Base-by-base conservation (phyloP, 2,113 vertebrate genomes). In the Okapia johnstoni region DNA sequence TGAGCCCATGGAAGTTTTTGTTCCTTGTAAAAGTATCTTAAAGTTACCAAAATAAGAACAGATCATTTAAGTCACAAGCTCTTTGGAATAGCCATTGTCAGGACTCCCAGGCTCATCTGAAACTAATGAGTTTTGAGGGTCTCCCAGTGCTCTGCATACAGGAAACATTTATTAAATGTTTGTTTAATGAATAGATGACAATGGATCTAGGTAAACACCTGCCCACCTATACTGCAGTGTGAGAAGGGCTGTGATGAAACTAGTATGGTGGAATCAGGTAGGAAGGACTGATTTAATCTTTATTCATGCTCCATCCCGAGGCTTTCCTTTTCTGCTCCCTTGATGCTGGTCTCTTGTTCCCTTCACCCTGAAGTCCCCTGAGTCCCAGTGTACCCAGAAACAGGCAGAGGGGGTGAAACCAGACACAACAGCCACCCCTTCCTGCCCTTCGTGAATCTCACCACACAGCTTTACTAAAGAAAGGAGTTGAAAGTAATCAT, bases 401-500 rank as follows among this genome's bases (percentile, higher is more conserved):
- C 2, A 33, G 40, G 11, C 16, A 87, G 21, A 43, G 0, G 11
- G 3, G 0, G 6, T 54, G 14, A 85, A 3, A 46, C 0, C 2
- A 3, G 23, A 50, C 15, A 16, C 4, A 8, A 5, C 14, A 87
- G 33, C 10, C 48, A 48, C 21, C n/a, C 9, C 33, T 55, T 4
- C 4, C 30, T 91, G 21, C 26, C 17, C 3, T n/a, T 23, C 1
- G 0, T 54, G n/a, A 81, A 6, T 19, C 50, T 84, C 15, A 21
- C 9, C 48, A 83, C 4, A 48, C 70, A 92, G 57, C 7, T 93
- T 93, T 73, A 85, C 91, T 93, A 88, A 93, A 58, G 76, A 54
- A 76, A 77, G 30, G 33, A 57, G 8, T 17, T 40, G 63, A 91
- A 90, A 93, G n/a, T 61, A 90, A 93, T 80, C 86, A 97, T 95